phyloP scores from a whole-genome alignment of 2,797 vertebrate species.

The Spheniscus humboldti region DNA sequence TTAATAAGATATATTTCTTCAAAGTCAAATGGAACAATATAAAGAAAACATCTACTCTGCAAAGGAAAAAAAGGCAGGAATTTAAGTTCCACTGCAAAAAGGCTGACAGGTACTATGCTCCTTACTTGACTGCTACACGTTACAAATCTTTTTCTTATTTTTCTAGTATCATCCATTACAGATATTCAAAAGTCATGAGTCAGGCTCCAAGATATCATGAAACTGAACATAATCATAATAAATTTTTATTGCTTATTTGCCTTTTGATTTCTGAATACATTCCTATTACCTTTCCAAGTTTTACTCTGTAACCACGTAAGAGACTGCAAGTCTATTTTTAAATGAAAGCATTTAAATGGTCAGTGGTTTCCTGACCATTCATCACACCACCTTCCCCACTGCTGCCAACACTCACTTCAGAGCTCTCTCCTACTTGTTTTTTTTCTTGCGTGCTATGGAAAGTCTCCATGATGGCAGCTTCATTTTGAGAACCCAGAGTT shows the following conservation, averaged over 20 bases:
- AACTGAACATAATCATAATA: not conserved
- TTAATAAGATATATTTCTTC: not conserved
- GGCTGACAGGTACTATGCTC: not conserved
- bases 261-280: slow-evolving; percentile 10
- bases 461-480: not conserved
- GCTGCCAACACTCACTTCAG: not conserved
- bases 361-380: slow-evolving; percentile 27
- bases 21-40: not conserved
- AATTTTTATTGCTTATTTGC: not conserved
- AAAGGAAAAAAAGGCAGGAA: not conserved
- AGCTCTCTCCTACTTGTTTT: not conserved
- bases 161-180: not conserved
- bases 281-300: not conserved
- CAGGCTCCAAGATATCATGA: not conserved
- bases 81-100: not conserved
- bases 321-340: slow-evolving; percentile 15
- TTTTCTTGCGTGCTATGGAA: not conserved
- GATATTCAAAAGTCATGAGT: not conserved
- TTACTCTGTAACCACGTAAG: not conserved
- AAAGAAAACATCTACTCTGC: not conserved
- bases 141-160: not conserved
- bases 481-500: not conserved
- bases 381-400: not conserved
- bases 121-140: not conserved
- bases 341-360: not conserved